Percentiles rank a stretch among this genome's conserved stretches.
These are phyloP conservation scores for Elmis aenea DNA, from an alignment of 2,888 invertebrate species.

Conservation along the genomic window DNA sequence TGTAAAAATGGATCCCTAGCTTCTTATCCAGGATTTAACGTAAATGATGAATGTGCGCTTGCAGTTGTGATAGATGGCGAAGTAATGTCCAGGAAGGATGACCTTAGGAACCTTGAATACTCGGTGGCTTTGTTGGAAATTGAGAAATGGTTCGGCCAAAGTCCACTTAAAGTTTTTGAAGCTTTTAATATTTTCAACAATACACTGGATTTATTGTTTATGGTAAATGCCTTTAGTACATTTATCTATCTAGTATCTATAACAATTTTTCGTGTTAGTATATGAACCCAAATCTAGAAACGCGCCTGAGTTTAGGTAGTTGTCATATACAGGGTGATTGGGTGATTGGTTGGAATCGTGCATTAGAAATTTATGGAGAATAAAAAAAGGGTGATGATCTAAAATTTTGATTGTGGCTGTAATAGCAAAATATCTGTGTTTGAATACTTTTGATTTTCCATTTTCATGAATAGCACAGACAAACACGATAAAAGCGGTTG, in stretches of 20 bases:
- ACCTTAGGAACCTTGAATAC: slow-evolving; percentile 33
- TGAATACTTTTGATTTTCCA: too few relatives aligned
- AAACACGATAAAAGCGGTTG: too few relatives aligned
- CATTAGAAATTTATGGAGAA: too few relatives aligned
- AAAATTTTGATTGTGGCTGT: too few relatives aligned
- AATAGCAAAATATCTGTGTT: too few relatives aligned
- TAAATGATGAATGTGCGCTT: slow-evolving; percentile 54
- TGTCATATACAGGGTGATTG: neutral
- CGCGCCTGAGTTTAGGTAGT: neutral
- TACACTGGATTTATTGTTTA: slow-evolving; percentile 55
- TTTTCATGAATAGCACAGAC: too few relatives aligned
- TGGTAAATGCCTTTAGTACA: slow-evolving; percentile 41
- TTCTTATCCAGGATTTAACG: slow-evolving; percentile 45
- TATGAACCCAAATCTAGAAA: too few relatives aligned
- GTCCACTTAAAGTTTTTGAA: slow-evolving; percentile 49
- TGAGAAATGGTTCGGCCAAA: slow-evolving; percentile 34
- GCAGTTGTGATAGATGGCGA: slow-evolving; percentile 59
- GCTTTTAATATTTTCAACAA: slow-evolving; percentile 57
- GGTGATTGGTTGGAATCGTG: slow-evolving; percentile 1
- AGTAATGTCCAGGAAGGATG: slow-evolving; percentile 49
- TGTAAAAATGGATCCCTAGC: slow-evolving; percentile 59
- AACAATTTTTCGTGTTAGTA: too few relatives aligned
- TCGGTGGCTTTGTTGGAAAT: slow-evolving; percentile 32
- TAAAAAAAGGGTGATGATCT: too few relatives aligned
- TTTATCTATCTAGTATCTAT: too few relatives aligned